Percentiles rank a stretch among this genome's conserved stretches.
Evolutionary conservation across 2,113 vertebrate genomes (phyloP).

Genomic region (Paedocypris sp.): DNA sequence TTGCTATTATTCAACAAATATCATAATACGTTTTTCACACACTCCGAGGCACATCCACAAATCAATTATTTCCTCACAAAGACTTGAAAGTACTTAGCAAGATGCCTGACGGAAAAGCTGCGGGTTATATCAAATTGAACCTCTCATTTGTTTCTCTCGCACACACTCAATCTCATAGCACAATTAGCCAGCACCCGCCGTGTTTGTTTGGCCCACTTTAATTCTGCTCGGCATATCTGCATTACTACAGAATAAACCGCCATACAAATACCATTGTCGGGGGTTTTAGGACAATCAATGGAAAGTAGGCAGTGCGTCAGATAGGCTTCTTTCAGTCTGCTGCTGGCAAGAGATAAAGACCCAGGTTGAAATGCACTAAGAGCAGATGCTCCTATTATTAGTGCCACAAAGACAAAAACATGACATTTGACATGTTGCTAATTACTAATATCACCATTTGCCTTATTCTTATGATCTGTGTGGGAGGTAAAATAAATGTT

Average conservation of each 20-base stretch:
- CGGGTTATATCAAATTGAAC: conserved; percentile 95
- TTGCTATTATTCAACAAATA: conserved; percentile 84
- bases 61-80: conserved; percentile 96
- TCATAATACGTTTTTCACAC: conserved; percentile 87
- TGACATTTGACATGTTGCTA: conserved; percentile 35
- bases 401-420: conserved; percentile 83
- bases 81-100: conserved; percentile 95
- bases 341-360: conserved; percentile 86
- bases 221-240: conserved; percentile 92
- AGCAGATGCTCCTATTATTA: conserved; percentile 79
- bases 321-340: conserved; percentile 80
- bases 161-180: conserved; percentile 64
- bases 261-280: conserved; percentile 91
- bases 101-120: conserved; percentile 83
- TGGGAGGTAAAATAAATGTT: background rate
- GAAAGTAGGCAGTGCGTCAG: conserved; percentile 76
- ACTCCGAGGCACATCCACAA: conserved; percentile 72
- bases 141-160: conserved; percentile 67
- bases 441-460: conserved; percentile 38
- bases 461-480: conserved; percentile 21
- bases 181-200: conserved; percentile 84
- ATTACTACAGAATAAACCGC: conserved; percentile 88
- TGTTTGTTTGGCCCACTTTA: conserved; percentile 81
- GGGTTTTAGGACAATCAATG: conserved; percentile 89
- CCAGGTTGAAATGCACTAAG: conserved; percentile 85